A percentile compares a stretch with the other conserved stretches of the same genome.
Evolutionary conservation across 1,140 invertebrate genomes (phyloP).

Genomic region (Scaptomyza graminum): DNA sequence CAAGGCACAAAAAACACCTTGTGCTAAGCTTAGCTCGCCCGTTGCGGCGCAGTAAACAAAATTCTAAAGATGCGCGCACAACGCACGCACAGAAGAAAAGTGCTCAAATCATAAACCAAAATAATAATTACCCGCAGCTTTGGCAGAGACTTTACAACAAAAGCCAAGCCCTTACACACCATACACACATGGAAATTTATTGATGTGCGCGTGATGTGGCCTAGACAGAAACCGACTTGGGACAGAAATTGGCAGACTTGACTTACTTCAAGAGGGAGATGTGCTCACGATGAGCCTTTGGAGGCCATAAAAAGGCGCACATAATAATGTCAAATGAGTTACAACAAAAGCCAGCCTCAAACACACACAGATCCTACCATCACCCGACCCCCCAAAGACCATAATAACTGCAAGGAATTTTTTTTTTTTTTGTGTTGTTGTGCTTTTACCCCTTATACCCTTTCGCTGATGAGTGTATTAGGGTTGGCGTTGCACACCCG

Average conservation of each 20-base stretch:
- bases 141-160: slow-evolving; percentile 59
- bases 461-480: slow-evolving; percentile 74
- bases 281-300: slow-evolving; percentile 65
- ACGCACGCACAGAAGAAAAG: slow-evolving; percentile 18
- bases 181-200: slow-evolving; percentile 67
- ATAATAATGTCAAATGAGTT: slow-evolving; percentile 83
- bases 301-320: slow-evolving; percentile 73
- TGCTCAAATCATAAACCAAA: slow-evolving; percentile 78
- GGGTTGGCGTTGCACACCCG: slow-evolving; percentile 57
- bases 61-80: slow-evolving; percentile 69
- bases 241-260: slow-evolving; percentile 36
- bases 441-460: slow-evolving; percentile 38
- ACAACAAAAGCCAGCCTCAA: slow-evolving; percentile 69
- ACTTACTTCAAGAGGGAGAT: slow-evolving; percentile 21
- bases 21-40: slow-evolving; percentile 29
- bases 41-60: slow-evolving; percentile 68
- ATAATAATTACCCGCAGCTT: slow-evolving; percentile 78
- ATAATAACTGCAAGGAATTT: slow-evolving; percentile 3
- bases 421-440: slow-evolving; percentile 9
- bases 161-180: slow-evolving; percentile 37
- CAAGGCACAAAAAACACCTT: slow-evolving; percentile 46
- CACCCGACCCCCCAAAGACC: neutral
- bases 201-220: slow-evolving; percentile 67
- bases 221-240: slow-evolving; percentile 44
- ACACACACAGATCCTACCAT: neutral